A percentile compares a stretch with the other conserved stretches of the same genome.
Evolutionary conservation across 2,888 invertebrate genomes (phyloP).

Genomic region (Tachystola acroxantha): DNA sequence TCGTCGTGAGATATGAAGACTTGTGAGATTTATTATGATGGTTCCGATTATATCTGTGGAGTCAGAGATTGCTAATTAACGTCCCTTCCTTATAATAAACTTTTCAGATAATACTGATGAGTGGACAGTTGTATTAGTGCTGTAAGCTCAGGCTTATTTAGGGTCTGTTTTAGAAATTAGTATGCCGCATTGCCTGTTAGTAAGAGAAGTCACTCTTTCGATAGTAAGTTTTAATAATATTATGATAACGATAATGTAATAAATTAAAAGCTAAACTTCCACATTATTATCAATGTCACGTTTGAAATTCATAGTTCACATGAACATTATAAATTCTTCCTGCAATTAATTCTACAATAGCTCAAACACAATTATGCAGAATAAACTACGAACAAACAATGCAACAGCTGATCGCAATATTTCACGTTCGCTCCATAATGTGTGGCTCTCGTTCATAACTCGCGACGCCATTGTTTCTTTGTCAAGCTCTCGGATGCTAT

Average conservation of each 20-base stretch:
- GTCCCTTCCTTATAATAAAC: constrained; percentile 16
- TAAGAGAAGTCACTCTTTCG: too few relatives aligned
- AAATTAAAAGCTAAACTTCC: too few relatives aligned
- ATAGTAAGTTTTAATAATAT: too few relatives aligned
- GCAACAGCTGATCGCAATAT: constrained; percentile 43
- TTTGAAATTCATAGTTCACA: not conserved
- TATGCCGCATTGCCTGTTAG: too few relatives aligned
- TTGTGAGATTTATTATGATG: constrained; percentile 42
- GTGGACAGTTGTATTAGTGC: too few relatives aligned
- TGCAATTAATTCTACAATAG: constrained; percentile 1
- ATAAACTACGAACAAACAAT: constrained; percentile 10
- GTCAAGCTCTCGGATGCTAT: constrained; percentile 38
- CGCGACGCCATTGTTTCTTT: constrained; percentile 54
- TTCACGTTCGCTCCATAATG: constrained; percentile 31
- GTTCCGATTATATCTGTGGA: constrained; percentile 39
- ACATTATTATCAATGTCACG: too few relatives aligned
- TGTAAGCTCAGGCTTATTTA: too few relatives aligned
- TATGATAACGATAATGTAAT: too few relatives aligned
- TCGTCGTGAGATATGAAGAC: constrained; percentile 36
- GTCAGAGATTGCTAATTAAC: constrained; percentile 48
- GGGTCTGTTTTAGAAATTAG: too few relatives aligned
- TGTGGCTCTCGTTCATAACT: constrained; percentile 40
- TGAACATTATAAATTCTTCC: not conserved
- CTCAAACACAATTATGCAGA: constrained; percentile 3
- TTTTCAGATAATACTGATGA: too few relatives aligned